Evolutionary conservation across 1,140 invertebrate genomes (phyloP).

Genomic region (Venturia canescens): DNA sequence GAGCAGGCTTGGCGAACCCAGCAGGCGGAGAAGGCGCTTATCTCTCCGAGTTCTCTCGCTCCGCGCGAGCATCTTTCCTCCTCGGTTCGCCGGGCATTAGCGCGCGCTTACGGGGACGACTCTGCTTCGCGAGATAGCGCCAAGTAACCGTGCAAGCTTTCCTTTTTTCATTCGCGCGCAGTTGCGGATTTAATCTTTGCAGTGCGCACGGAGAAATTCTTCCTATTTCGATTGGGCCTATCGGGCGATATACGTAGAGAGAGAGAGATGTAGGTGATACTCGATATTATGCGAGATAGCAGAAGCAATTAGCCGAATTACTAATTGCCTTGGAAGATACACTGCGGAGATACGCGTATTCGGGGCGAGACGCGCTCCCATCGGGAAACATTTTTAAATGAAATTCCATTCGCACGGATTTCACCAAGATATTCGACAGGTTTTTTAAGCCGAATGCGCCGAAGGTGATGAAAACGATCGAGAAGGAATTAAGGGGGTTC

Average conservation of each 20-base stretch:
- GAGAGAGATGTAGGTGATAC: not conserved
- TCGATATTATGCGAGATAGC: conserved; percentile 11
- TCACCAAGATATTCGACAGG: too few species aligned
- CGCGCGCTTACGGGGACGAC: conserved; percentile 12
- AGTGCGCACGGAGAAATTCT: conserved; percentile 27
- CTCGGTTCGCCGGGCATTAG: conserved; percentile 34
- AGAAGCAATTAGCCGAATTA: conserved; percentile 6
- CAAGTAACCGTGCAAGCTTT: conserved; percentile 15
- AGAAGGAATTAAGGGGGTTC: too few species aligned
- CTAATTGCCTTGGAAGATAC: not conserved
- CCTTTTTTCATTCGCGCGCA: not conserved
- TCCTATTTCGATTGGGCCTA: conserved; percentile 18
- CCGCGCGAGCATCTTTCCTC: conserved; percentile 13
- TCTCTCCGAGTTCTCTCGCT: not conserved
- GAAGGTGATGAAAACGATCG: too few species aligned
- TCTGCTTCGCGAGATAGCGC: not conserved
- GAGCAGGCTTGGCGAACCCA: conserved; percentile 22
- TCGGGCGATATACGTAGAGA: conserved; percentile 2
- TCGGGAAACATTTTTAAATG: too few species aligned
- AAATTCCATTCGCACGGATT: too few species aligned
- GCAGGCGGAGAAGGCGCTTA: conserved; percentile 32
- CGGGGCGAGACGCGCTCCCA: not conserved
- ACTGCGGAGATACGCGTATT: not conserved
- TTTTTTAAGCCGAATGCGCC: too few species aligned
- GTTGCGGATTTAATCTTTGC: conserved; percentile 26